Base-by-base conservation (phyloP, 1,140 invertebrate species). In the Diprion similis region DNA sequence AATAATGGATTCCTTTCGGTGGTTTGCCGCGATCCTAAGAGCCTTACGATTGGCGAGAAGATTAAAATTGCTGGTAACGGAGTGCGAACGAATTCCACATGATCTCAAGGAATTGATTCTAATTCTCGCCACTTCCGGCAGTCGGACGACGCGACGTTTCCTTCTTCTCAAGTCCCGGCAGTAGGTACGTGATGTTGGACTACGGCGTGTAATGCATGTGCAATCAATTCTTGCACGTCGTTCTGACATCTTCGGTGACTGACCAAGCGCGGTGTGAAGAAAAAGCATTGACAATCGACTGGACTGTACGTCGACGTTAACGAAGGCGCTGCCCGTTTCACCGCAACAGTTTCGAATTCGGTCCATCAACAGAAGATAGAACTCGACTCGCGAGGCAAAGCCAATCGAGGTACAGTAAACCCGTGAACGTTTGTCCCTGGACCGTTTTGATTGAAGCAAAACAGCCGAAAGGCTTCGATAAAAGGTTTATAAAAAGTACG, bases 371-470 rank as follows among this genome's bases (percentile, higher is more conserved):
- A 59, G n/a, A 17, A 15, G n/a, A 59, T 15, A 59, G 11, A 59
- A 15, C 11, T 17, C 4, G 51, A 59, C 4, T 13, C 11, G 51
- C 9, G 51, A 59, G 51, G 51, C 51, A 59, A 10, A 59, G n/a
- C 51, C 11, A 59, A 59, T 59, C 9, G 51, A 59, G 51, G n/a
- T 59, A 59, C 51, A 59, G 51, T 59, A 59, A 59, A 15, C 24
- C 51, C 51, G 51, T 15, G 11, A 59, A 17, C 11, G n/a, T 59
- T 59, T 59, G 51, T 59, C n/a, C 51, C 51, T 59, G n/a, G n/a
- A 59, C 11, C 51, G 51, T 17, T 59, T 59, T 59, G 51, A 59
- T 59, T 59, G 51, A 17, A 59, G 51, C 51, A 59, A 59, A 59
- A 59, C 51, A 59, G 11, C 3, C 51, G 51, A 59, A 59, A 8